Base-by-base conservation (phyloP, 2,888 invertebrate species). In the Ectemnius continuus region DNA sequence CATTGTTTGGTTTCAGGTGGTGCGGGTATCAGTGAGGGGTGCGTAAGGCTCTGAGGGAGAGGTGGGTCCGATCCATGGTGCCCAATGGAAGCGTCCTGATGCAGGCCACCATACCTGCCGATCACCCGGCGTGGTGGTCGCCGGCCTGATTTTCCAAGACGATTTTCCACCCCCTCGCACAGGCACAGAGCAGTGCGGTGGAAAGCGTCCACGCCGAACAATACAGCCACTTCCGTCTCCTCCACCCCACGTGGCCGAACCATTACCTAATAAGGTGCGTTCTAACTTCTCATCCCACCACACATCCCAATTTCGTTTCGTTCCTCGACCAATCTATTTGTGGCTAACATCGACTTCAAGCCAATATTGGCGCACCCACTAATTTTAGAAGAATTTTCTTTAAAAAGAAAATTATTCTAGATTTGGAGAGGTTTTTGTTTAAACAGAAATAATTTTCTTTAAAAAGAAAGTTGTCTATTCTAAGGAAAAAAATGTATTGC, bases 191-290 rank as follows among this genome's bases (percentile, higher is more conserved):
- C 23, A 23, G 23, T 47, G 47, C 47, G 75, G 78, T 76, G 78
- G 69, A 67, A 36, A 70, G 26, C 77, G 79, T 67, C 73, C 70
- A 77, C 80, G 77, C 67, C 73, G 71, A 78, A 70, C 67, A 75
- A 67, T 84, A 76, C 84, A 82, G 84, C 87, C 85, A 83, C 85
- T 84, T 84, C 85, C 85, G 85, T 86, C 86, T 83, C 88, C 87
- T 85, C 89, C 88, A 88, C 89, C 88, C 86, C 87, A 89, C 89
- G 89, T 89, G 88, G 89, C 85, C 87, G 89, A 88, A 88, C 85
- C 83, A 89, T 86, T 82, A 89, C 88, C 89, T 89, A 86, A 89
- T 89, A 89, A 89, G 89, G 89, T 89, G 75, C 13, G 74, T 67
- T 8, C 26, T 8, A 63, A 48, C 3, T 26, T 65, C 28, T 56